Evolutionary conservation across 1,140 invertebrate species (phyloP).

Genomic region (Cydia strobilella): DNA sequence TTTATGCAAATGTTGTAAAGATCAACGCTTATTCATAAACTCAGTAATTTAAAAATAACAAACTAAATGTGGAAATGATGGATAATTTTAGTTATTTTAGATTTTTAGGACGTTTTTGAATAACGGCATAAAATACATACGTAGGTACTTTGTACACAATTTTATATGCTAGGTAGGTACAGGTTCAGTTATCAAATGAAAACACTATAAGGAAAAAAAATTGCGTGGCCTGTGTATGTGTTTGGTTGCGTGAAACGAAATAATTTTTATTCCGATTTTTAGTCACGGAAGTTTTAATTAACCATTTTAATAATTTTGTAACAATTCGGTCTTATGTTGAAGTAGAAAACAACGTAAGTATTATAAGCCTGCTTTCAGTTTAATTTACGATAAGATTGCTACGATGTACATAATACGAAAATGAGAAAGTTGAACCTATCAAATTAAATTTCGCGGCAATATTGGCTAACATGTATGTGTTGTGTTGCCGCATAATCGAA

Average conservation of each 20-base stretch:
- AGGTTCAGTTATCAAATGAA: not conserved
- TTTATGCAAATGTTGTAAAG: not conserved
- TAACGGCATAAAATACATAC: too few relatives aligned
- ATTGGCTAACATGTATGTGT: not conserved
- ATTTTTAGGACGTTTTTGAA: too few relatives aligned
- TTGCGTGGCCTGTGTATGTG: not conserved
- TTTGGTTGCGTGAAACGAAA: not conserved
- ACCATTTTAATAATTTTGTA: not conserved
- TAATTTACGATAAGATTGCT: constrained; percentile 3
- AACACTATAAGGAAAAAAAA: not conserved
- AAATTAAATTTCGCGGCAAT: not conserved
- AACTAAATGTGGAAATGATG: too few relatives aligned
- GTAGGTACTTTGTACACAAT: too few relatives aligned
- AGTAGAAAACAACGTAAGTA: not conserved
- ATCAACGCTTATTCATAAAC: not conserved
- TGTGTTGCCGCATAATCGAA: not conserved
- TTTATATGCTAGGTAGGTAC: not conserved
- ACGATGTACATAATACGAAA: not conserved
- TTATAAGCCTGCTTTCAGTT: not conserved
- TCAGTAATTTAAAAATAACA: too few relatives aligned
- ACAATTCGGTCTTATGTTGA: not conserved
- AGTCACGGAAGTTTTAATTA: not conserved
- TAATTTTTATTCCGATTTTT: not conserved
- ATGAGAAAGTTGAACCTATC: not conserved
- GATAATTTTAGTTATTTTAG: too few relatives aligned